These are phyloP conservation scores for Halichoerus grypus DNA, from an alignment of 2,113 vertebrate species.

Conservation along the genomic window DNA sequence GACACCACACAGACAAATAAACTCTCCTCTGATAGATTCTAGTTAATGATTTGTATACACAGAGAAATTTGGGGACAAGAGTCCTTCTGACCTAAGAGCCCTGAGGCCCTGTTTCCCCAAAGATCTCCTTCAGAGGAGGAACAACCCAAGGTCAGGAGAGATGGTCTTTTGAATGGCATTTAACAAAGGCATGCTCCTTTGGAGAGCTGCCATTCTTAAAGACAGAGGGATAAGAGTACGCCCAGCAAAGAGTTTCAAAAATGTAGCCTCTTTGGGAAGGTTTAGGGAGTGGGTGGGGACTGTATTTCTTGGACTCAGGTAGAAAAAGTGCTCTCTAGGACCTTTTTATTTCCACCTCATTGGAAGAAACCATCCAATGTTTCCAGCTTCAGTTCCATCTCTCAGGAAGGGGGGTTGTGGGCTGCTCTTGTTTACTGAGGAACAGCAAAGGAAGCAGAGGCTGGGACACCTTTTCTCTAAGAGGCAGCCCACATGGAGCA, in stretches of 20 bases:
- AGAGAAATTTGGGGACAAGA: neutral
- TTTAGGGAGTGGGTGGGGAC: neutral
- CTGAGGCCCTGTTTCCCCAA: neutral
- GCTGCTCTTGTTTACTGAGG: neutral
- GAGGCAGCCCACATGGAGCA: neutral
- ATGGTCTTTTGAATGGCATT: neutral
- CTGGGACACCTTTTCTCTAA: neutral
- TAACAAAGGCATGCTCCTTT: neutral
- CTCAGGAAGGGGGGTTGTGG: neutral
- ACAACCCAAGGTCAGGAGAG: neutral
- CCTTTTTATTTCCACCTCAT: neutral
- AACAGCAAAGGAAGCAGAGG: neutral
- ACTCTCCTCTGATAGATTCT: neutral
- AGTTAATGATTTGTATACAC: neutral
- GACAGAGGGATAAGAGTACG: neutral
- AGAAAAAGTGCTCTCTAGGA: neutral
- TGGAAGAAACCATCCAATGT: neutral
- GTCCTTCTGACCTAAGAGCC: neutral
- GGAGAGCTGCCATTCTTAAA: neutral
- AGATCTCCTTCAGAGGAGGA: neutral
- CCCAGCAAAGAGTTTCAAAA: neutral
- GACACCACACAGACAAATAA: neutral
- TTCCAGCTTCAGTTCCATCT: neutral
- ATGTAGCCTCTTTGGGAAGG: neutral
- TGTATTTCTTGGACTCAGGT: neutral